Conservation (phyloP, 2,797 vertebrate species). For the Chloroceryle amazona region DNA sequence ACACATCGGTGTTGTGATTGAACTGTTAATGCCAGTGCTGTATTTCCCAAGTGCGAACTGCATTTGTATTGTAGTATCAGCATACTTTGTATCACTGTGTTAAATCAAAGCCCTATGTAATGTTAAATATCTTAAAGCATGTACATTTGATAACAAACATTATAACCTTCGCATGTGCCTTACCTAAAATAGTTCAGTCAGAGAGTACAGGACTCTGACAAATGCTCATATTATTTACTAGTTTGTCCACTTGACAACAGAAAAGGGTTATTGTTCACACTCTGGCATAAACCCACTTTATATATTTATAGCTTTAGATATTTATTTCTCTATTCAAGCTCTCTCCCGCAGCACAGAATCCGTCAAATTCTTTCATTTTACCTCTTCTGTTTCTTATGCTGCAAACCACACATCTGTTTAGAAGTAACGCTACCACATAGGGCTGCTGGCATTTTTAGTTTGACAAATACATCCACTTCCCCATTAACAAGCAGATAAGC, state of each 20-base stretch:
- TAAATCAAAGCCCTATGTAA: background rate
- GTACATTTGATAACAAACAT: background rate
- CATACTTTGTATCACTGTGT: background rate
- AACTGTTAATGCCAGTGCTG: background rate
- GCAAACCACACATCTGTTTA: background rate
- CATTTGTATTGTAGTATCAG: background rate
- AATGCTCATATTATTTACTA: background rate
- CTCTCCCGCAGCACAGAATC: background rate
- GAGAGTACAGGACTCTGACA: background rate
- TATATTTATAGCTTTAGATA: background rate
- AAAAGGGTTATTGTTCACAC: background rate
- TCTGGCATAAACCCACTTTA: background rate
- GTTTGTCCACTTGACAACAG: background rate
- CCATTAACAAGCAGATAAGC: background rate
- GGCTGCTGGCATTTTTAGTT: background rate
- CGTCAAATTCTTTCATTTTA: background rate
- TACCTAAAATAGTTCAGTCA: background rate
- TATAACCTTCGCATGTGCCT: background rate
- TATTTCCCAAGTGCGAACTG: background rate
- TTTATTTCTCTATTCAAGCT: background rate
- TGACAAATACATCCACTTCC: background rate
- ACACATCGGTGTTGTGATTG: fast-evolving
- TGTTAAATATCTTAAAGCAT: background rate
- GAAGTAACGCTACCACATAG: background rate
- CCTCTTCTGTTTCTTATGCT: background rate